Evolutionary conservation across 2,888 invertebrate genomes (phyloP).

Genomic region (Acronicta psi): DNA sequence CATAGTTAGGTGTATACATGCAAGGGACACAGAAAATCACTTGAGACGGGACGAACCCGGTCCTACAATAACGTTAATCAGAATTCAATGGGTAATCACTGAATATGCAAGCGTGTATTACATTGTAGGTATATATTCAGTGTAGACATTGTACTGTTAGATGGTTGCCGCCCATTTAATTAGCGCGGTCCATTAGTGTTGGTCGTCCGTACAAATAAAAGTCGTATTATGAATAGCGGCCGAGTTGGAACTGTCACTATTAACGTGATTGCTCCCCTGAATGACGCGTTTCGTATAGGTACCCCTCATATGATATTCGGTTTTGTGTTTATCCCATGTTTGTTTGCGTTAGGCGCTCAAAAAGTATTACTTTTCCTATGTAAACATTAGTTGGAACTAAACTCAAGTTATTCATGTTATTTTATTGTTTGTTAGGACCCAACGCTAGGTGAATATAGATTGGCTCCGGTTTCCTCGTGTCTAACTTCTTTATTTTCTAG

Average conservation of each 20-base stretch:
- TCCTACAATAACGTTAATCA: slow-evolving; percentile 58
- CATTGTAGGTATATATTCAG: slow-evolving; percentile 28
- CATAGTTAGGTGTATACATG: slow-evolving; percentile 18
- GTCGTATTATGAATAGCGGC: slow-evolving; percentile 70
- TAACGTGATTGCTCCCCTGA: slow-evolving; percentile 63
- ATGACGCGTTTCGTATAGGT: slow-evolving; percentile 40
- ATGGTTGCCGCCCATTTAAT: slow-evolving; percentile 74
- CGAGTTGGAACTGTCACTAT: slow-evolving; percentile 54
- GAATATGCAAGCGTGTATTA: slow-evolving; percentile 60
- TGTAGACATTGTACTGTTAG: slow-evolving; percentile 47
- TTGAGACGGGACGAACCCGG: slow-evolving; percentile 31
- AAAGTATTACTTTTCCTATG: slow-evolving; percentile 43
- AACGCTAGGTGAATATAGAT: slow-evolving; percentile 31
- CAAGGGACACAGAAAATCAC: slow-evolving; percentile 35
- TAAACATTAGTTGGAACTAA: slow-evolving; percentile 39
- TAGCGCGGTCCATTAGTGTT: slow-evolving; percentile 76
- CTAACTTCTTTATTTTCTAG: slow-evolving; percentile 40
- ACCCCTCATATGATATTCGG: slow-evolving; percentile 23
- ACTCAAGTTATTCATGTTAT: slow-evolving; percentile 41
- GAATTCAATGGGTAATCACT: slow-evolving; percentile 63
- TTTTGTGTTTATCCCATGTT: slow-evolving; percentile 35
- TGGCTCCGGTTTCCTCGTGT: slow-evolving; percentile 19
- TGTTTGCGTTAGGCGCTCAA: slow-evolving; percentile 43
- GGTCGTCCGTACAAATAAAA: slow-evolving; percentile 71
- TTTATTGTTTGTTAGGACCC: slow-evolving; percentile 49